Evolutionary conservation across 2,888 invertebrate genomes (phyloP).

Genomic region (Acheta domesticus): DNA sequence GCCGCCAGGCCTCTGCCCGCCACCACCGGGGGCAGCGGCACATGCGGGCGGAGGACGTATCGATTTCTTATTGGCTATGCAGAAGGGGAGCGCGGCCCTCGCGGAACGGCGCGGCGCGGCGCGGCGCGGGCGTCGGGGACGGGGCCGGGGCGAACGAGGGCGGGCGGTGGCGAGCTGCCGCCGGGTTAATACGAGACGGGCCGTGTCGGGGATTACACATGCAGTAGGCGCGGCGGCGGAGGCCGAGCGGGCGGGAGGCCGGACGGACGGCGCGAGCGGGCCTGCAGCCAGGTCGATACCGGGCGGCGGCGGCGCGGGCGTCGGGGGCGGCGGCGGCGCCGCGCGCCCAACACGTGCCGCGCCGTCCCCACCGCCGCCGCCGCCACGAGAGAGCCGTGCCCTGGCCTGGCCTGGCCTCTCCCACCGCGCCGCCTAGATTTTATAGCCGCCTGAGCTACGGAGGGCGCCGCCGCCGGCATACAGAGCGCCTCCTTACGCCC

Average conservation of each 20-base stretch:
- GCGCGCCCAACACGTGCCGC: background rate
- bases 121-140: background rate
- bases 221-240: background rate
- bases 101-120: background rate
- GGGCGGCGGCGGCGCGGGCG: background rate
- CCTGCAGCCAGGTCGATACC: conserved; percentile 3
- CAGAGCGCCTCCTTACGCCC: too few relatives aligned
- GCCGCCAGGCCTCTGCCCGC: background rate
- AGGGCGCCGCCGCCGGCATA: too few relatives aligned
- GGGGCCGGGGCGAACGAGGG: background rate
- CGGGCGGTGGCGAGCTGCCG: background rate
- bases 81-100: background rate
- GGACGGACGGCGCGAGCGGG: background rate
- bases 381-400: background rate
- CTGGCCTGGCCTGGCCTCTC: too few relatives aligned
- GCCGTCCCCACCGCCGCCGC: background rate
- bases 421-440: too few relatives aligned
- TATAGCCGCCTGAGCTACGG: too few relatives aligned
- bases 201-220: conserved; percentile 12
- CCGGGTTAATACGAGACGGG: background rate
- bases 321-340: background rate
- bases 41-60: background rate
- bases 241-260: background rate
- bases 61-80: conserved; percentile 18
- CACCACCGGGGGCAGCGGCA: background rate